Evolutionary conservation across 2,113 vertebrate species (phyloP), one percentile per base, ranked within the genome.

Genomic region (Struthidea cinerea): DNA sequence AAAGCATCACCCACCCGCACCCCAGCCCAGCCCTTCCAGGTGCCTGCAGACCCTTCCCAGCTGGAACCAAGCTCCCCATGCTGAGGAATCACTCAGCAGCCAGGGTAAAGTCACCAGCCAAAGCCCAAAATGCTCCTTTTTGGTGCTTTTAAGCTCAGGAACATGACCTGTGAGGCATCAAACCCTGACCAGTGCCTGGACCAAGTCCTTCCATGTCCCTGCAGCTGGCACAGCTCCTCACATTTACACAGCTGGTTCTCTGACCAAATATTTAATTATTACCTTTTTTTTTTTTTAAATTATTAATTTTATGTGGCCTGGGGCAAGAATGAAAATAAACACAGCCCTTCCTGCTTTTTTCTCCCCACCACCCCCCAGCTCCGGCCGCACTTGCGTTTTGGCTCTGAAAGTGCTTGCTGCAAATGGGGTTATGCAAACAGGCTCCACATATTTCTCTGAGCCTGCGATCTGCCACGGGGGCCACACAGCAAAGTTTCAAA

Each of bases 311-410:
- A 92, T 44, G 78, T 75, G 69, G 93, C 93, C 88, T 85, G 87
- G 73, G 85, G 93, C 83, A 95, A 96, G 91, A 95, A 96, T 60
- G 64, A 97, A 97, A 96, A 96, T 83, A 96, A 96, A 91, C 85
- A 88, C 88, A 71, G 61, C 70, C 93, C 57, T 95, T 96, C 80
- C 83, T 96, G 91, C 92, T 89, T 69, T 74, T 60, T 87, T 73
- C 76, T 82, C 74, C 89, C 92, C 84, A 75, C 52, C 3, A 0
- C 68, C 88, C 91, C 83, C 83, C 60, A 0, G 90, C 96, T 90
- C 92, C 6, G 28, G 84, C 90, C 64, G 28, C 94, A 83, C 92
- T 94, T 67, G 90, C 4, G 4, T 91, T 94, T 94, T 96, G 94
- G 91, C 96, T 94, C 73, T 0, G 0, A 80, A 35, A 78, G 85